Evolutionary conservation across 30 jellyfish, hydroid and myxozoan species (phyloP), one percentile per base, ranked within the genome.

Genomic region (Aurelia coerulea): DNA sequence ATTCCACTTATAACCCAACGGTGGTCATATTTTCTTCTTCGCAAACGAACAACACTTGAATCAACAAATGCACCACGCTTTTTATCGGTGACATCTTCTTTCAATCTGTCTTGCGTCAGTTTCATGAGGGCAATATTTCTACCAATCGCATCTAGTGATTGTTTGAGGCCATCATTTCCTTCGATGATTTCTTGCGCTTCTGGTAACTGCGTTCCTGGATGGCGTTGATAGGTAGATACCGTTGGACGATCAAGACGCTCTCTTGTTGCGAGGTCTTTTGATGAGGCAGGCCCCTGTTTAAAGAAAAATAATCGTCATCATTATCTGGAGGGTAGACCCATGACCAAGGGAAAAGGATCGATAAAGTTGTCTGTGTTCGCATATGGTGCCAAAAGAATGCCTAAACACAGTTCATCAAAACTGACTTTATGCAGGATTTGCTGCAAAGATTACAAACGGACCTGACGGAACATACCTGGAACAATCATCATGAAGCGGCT

Each of bases 151-250:
- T 90, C 97, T 5, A 95, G 82, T 18, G 97, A 95, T 33, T 90
- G 97, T 53, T 95, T 85, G 39, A 90, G 83, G 33, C 93, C 97
- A 62, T 83, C 70, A 85, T 90, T 95, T 4, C 94, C 97, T 42
- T 91, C 95, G 33, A 89, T 95, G 65, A 95, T 86, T 34, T 95
- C 91, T 72, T 89, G 96, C 10, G 99, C 97, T 51, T 95, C 99
- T 8, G 97, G 91, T 42, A 95, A 68, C 78, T 89, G 97, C 9
- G 97, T 93, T 1, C 98, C 98, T 14, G 97, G 98, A 68, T 90
- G 97, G 29, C 95, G 92, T 56, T 95, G 99, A 79, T 82, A 85
- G 15, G 83, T 62, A 37, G 87, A 56, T 29, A 92, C 98, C 0
- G 89, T 64, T 13, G 99, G 97, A 11, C 97, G 95, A 86, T 90